Conservation (phyloP, 2,113 vertebrate genomes). For the Pitta sordida region DNA sequence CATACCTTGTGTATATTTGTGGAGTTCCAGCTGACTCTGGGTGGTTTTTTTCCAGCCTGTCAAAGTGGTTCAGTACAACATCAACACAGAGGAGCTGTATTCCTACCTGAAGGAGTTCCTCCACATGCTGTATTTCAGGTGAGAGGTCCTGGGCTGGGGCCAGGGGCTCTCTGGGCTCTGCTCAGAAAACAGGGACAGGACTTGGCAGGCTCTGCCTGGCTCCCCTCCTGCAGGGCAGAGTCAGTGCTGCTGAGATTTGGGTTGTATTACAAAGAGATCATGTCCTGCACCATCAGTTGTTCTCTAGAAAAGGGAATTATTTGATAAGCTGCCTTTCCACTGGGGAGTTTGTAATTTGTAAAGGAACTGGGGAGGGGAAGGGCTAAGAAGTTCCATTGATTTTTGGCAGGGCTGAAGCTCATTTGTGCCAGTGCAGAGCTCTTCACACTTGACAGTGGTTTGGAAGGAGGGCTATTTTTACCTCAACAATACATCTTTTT, state of each 20-base stretch:
- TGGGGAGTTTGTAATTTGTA: rapidly evolving
- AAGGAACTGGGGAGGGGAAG: not conserved
- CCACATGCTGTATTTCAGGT: constrained; percentile 98
- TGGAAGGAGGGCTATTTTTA: not conserved
- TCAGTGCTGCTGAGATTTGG: not conserved
- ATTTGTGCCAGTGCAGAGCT: not conserved
- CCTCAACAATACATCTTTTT: not conserved
- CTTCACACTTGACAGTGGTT: not conserved
- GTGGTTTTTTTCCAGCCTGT: constrained; percentile 77
- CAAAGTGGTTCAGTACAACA: constrained; percentile 94
- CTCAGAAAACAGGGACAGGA: not conserved
- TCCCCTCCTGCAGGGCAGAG: not conserved
- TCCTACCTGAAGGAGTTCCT: constrained; percentile 96
- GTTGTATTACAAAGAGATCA: not conserved
- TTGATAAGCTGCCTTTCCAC: not conserved
- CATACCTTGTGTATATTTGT: rapidly evolving
- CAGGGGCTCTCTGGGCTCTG: not conserved
- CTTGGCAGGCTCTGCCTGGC: not conserved
- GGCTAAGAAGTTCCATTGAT: not conserved
- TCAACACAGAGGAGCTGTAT: constrained; percentile 97
- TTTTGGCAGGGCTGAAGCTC: not conserved
- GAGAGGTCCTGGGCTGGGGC: not conserved
- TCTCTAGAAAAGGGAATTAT: not conserved
- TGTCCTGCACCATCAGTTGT: not conserved
- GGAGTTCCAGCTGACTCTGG: not conserved